phyloP scores from a whole-genome alignment of 2,888 invertebrate genomes.

The Podabrus alpinus region DNA sequence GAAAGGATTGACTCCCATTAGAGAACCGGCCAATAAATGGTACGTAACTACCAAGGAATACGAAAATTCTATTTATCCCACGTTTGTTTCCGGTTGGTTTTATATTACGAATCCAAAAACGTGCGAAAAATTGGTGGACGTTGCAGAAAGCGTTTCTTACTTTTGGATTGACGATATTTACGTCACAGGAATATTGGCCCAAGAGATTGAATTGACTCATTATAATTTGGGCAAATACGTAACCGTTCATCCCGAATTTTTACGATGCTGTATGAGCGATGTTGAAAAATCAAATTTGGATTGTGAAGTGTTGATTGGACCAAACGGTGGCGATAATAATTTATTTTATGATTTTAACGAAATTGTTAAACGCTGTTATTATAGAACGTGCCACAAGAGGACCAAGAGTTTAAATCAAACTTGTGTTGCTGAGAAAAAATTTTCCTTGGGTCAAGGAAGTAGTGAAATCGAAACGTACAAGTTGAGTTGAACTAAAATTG shows the following conservation, averaged over 20 bases:
- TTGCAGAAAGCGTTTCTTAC: constrained; percentile 63
- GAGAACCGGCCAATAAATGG: constrained; percentile 77
- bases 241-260: constrained; percentile 71
- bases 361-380: constrained; percentile 64
- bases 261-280: constrained; percentile 75
- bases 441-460: constrained; percentile 44
- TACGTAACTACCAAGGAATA: constrained; percentile 74
- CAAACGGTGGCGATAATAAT: constrained; percentile 76
- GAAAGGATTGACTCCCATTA: constrained; percentile 64
- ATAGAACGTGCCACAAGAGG: constrained; percentile 60
- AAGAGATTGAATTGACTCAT: constrained; percentile 61
- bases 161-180: constrained; percentile 95
- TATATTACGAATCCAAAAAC: constrained; percentile 74
- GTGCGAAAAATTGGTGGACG: constrained; percentile 61
- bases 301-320: constrained; percentile 74
- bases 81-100: constrained; percentile 83
- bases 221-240: constrained; percentile 65
- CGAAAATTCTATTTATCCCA: constrained; percentile 64
- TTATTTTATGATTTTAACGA: constrained; percentile 69
- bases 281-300: constrained; percentile 60
- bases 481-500: not conserved
- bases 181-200: constrained; percentile 77
- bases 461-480: constrained; percentile 10
- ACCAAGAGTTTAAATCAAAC: constrained; percentile 59
- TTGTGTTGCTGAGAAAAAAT: constrained; percentile 60